A percentile compares a stretch with the other conserved stretches of the same genome.
Conservation (phyloP, 2,113 vertebrate genomes). For the Symphodus melops region DNA sequence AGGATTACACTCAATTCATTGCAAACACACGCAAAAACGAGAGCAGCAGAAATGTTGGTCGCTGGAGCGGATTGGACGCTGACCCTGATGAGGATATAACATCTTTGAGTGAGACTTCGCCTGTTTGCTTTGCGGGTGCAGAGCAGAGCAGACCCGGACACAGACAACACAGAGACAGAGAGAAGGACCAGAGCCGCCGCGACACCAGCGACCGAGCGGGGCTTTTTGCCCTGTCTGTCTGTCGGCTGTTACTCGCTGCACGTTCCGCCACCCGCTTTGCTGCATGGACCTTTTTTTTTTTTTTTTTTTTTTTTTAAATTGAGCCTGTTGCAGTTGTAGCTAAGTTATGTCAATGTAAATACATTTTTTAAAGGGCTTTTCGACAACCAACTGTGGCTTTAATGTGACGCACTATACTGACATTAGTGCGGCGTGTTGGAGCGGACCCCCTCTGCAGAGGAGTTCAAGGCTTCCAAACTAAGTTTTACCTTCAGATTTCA, state of each 20-base stretch:
- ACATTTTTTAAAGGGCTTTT: constrained; percentile 10
- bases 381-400: constrained; percentile 72
- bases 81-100: constrained; percentile 16
- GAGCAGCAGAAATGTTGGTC: background rate
- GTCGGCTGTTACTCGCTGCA: constrained; percentile 46
- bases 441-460: constrained; percentile 67
- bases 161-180: constrained; percentile 40
- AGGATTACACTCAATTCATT: constrained; percentile 44
- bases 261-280: background rate
- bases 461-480: constrained; percentile 38
- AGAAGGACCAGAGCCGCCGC: constrained; percentile 54
- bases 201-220: constrained; percentile 64
- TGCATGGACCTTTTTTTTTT: constrained; percentile 1
- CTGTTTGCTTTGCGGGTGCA: constrained; percentile 13
- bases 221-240: constrained; percentile 50
- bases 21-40: background rate
- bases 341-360: constrained; percentile 38
- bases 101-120: constrained; percentile 25
- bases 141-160: constrained; percentile 41
- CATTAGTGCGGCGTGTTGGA: constrained; percentile 43
- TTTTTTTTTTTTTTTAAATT: no score
- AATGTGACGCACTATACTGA: constrained; percentile 73
- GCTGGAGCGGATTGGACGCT: background rate
- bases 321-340: background rate
- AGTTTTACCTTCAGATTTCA: constrained; percentile 37